Evolutionary conservation across 64 coral and sea anemone species (phyloP).

Genomic region (Dendronephthya gigantea): DNA sequence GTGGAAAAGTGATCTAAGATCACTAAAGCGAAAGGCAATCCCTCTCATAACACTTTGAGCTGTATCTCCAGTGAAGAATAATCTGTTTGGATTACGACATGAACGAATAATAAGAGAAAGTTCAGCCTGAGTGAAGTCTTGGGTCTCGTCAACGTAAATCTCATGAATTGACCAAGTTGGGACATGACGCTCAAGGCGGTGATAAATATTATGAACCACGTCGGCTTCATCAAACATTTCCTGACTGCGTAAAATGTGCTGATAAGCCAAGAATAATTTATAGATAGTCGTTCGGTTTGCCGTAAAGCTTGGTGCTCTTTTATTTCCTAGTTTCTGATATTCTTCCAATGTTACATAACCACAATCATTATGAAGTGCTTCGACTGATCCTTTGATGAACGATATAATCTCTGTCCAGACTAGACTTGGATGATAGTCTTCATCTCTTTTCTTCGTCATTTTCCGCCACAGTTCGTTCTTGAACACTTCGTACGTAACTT

Average conservation of each 20-base stretch:
- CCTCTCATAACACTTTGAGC: slow-evolving; percentile 95
- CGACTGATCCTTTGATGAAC: slow-evolving; percentile 90
- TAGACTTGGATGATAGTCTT: slow-evolving; percentile 71
- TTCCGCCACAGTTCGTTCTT: slow-evolving; percentile 75
- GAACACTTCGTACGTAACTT: slow-evolving; percentile 70
- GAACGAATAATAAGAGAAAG: slow-evolving; percentile 73
- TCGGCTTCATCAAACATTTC: slow-evolving; percentile 94
- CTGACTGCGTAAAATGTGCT: slow-evolving; percentile 29
- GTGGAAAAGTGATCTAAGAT: slow-evolving; percentile 80
- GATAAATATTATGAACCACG: slow-evolving; percentile 37
- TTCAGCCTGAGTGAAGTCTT: slow-evolving; percentile 97
- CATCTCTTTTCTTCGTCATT: slow-evolving; percentile 54
- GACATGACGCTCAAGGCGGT: neutral
- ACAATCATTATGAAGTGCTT: slow-evolving; percentile 48
- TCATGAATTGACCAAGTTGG: slow-evolving; percentile 76
- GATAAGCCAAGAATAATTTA: slow-evolving; percentile 58
- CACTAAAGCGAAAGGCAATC: slow-evolving; percentile 83
- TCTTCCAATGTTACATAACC: slow-evolving; percentile 50
- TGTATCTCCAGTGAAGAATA: slow-evolving; percentile 97
- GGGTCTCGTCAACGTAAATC: slow-evolving; percentile 88
- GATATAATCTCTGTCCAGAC: slow-evolving; percentile 96
- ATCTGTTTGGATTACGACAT: slow-evolving; percentile 67
- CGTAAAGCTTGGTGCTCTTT: slow-evolving; percentile 84
- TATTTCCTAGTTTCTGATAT: slow-evolving; percentile 61
- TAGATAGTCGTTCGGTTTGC: slow-evolving; percentile 65